Percentiles rank a stretch among this genome's conserved stretches.
These are phyloP conservation scores for Rhinolophus ferrumequinum DNA, from an alignment of 2,113 vertebrate genomes.

Conservation along the genomic window DNA sequence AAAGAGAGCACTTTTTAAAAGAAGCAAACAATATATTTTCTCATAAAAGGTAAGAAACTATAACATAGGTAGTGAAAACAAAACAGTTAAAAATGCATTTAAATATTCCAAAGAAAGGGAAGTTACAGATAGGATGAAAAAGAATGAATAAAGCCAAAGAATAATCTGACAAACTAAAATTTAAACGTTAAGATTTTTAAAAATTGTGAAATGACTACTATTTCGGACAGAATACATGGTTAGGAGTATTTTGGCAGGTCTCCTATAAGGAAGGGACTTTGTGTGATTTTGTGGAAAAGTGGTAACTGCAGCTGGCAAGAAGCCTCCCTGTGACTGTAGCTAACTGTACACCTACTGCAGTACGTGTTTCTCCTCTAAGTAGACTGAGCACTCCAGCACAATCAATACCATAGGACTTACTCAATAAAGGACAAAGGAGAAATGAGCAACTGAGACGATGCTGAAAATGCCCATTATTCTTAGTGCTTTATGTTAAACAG, in stretches of 20 bases:
- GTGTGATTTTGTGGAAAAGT: neutral
- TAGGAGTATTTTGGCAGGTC: neutral
- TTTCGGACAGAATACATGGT: neutral
- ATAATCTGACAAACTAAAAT: neutral
- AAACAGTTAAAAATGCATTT: neutral
- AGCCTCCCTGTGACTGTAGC: no score
- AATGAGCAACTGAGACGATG: neutral
- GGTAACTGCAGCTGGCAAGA: no score
- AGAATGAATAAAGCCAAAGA: neutral
- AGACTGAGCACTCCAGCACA: neutral
- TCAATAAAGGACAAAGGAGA: neutral
- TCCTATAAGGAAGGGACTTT: neutral
- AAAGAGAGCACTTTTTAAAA: neutral
- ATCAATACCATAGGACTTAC: neutral
- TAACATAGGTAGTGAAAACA: neutral
- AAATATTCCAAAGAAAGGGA: neutral
- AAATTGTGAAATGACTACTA: neutral
- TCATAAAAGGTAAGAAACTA: neutral
- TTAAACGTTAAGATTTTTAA: neutral
- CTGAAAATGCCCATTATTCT: neutral
- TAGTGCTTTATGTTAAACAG: neutral
- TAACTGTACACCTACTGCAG: fast-evolving
- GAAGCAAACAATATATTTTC: neutral
- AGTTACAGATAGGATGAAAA: neutral
- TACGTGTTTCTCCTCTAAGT: neutral